Evolutionary conservation across 1,140 invertebrate genomes (phyloP).

Genomic region (Saccostrea glomerata): DNA sequence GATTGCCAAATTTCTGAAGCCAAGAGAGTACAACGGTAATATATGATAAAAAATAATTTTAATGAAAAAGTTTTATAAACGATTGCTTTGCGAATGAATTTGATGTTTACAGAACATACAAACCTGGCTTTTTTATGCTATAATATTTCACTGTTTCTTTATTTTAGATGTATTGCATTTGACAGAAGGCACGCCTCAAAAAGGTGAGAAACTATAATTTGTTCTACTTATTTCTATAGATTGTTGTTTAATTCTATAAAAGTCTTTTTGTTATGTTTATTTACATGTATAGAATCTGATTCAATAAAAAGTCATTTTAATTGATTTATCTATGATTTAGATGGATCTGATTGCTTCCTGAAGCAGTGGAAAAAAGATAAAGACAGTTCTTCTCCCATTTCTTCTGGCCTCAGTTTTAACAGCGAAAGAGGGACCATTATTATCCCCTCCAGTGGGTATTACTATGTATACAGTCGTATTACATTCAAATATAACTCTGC

Average conservation of each 20-base stretch:
- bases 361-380: conserved; percentile 9
- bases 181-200: background rate
- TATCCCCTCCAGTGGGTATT: background rate
- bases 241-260: too few species aligned
- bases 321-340: background rate
- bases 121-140: background rate
- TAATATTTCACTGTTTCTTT: background rate
- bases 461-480: conserved; percentile 42
- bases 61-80: background rate
- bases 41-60: background rate
- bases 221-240: background rate
- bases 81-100: background rate
- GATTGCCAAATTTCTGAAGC: conserved; percentile 4
- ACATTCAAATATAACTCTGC: conserved; percentile 2
- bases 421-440: conserved; percentile 10
- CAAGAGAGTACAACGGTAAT: conserved; percentile 25
- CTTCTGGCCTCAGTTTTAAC: background rate
- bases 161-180: conserved; percentile 12
- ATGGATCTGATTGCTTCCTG: conserved; percentile 2
- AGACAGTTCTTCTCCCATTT: conserved; percentile 3
- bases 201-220: background rate
- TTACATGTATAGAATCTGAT: too few species aligned
- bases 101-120: too few species aligned
- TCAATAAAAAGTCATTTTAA: background rate
- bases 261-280: too few species aligned